phyloP scores from a whole-genome alignment of 2,113 vertebrate species.

The Falcunculus frontatus region DNA sequence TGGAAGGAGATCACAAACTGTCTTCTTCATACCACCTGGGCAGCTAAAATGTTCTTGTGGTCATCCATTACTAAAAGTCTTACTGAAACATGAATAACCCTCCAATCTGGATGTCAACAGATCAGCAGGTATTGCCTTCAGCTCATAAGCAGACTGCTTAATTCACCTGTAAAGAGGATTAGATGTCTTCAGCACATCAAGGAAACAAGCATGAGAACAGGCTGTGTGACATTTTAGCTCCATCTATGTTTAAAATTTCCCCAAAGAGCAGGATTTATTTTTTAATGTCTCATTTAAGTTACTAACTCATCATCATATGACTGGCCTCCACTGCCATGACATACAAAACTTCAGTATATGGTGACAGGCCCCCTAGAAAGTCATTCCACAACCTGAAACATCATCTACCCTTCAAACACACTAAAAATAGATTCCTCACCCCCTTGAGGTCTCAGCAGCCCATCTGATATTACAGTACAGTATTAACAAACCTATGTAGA shows the following conservation, averaged over 20 bases:
- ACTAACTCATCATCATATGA: conserved; percentile 60
- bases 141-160: conserved; percentile 16
- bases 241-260: conserved; percentile 37
- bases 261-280: neutral
- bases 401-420: conserved; percentile 67
- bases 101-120: conserved; percentile 25
- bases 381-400: conserved; percentile 72
- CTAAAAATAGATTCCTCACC: conserved; percentile 73
- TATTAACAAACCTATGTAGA: conserved; percentile 68
- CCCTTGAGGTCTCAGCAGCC: conserved; percentile 66
- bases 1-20: neutral
- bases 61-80: neutral
- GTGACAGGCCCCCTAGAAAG: conserved; percentile 61
- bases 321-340: conserved; percentile 43
- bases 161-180: conserved; percentile 52
- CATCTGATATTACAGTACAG: conserved; percentile 72
- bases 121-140: conserved; percentile 38
- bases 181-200: conserved; percentile 24
- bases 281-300: conserved; percentile 41
- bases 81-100: neutral
- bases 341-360: conserved; percentile 54
- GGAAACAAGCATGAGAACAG: conserved; percentile 7
- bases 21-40: neutral
- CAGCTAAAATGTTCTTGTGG: neutral
- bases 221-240: neutral